Conservation (phyloP, 30 jellyfish, hydroid and myxozoan genomes). For the Morbakka virulenta region DNA sequence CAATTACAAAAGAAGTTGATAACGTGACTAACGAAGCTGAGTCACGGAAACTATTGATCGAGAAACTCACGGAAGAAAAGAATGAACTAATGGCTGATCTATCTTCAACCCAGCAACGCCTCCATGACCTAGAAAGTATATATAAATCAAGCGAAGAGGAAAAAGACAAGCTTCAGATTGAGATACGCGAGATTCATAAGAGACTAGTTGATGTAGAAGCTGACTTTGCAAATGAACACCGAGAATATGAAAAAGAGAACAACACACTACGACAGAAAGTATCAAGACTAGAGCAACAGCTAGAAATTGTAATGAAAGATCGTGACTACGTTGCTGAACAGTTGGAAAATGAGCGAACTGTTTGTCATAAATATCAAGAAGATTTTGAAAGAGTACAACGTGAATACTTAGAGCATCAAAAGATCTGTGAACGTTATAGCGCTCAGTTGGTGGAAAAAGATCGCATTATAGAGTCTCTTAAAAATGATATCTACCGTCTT, state of each 20-base stretch:
- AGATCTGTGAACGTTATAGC: slow-evolving; percentile 95
- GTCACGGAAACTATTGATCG: slow-evolving; percentile 61
- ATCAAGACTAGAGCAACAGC: slow-evolving; percentile 76
- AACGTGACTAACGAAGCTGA: slow-evolving; percentile 69
- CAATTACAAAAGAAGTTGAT: slow-evolving; percentile 62
- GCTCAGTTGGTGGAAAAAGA: slow-evolving; percentile 90
- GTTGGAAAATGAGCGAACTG: slow-evolving; percentile 87
- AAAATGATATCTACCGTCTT: slow-evolving; percentile 73
- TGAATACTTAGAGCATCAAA: slow-evolving; percentile 95
- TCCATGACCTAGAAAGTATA: slow-evolving; percentile 77
- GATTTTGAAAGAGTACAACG: slow-evolving; percentile 97
- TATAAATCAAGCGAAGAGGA: slow-evolving; percentile 85
- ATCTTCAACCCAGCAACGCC: slow-evolving; percentile 69
- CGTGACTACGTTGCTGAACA: slow-evolving; percentile 91
- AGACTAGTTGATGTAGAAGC: slow-evolving; percentile 83
- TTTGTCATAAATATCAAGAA: slow-evolving; percentile 81
- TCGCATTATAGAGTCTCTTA: slow-evolving; percentile 79
- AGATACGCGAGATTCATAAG: slow-evolving; percentile 60
- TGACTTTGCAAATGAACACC: slow-evolving; percentile 72
- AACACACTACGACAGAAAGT: slow-evolving; percentile 64
- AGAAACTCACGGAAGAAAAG: slow-evolving; percentile 82
- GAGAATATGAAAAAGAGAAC: slow-evolving; percentile 88
- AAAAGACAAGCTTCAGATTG: slow-evolving; percentile 64
- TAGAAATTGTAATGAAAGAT: slow-evolving; percentile 81
- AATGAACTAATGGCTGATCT: slow-evolving; percentile 74